phyloP scores from a whole-genome alignment of 2,113 vertebrate species.

The Hippocampus barbouri region DNA sequence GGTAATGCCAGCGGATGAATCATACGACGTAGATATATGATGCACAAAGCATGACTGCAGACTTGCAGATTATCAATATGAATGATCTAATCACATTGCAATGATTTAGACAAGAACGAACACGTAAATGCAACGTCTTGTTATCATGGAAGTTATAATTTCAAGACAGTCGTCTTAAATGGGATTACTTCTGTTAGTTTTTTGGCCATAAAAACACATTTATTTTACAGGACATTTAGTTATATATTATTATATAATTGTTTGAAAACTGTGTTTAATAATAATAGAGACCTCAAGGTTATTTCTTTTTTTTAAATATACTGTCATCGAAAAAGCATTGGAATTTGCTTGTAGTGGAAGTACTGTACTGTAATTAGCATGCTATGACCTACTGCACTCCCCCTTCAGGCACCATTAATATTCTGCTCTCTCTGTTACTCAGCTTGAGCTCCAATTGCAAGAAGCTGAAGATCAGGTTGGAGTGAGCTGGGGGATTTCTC shows the following conservation, averaged over 20 bases:
- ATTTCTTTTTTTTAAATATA: no score
- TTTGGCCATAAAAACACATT: no score
- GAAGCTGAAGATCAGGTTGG: conserved; percentile 77
- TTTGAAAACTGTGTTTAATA: no score
- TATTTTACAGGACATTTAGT: no score
- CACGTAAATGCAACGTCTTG: no score
- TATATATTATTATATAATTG: no score
- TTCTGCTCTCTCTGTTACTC: conserved; percentile 19
- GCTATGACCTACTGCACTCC: not conserved
- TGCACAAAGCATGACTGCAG: not conserved
- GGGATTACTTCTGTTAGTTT: no score
- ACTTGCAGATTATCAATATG: not conserved
- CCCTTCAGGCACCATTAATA: not conserved
- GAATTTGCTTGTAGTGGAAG: not conserved
- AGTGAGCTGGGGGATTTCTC: conserved; percentile 76
- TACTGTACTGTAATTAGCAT: not conserved
- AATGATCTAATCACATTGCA: not conserved
- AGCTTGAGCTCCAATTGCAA: conserved; percentile 85
- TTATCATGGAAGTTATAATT: no score
- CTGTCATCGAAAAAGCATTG: no score
- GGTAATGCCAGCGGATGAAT: not conserved
- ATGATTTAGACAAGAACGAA: not conserved
- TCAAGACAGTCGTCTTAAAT: no score
- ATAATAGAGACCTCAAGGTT: no score
- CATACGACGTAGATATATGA: not conserved